phyloP scores from a whole-genome alignment of 2,113 vertebrate species.

The Erythrocebus patas region DNA sequence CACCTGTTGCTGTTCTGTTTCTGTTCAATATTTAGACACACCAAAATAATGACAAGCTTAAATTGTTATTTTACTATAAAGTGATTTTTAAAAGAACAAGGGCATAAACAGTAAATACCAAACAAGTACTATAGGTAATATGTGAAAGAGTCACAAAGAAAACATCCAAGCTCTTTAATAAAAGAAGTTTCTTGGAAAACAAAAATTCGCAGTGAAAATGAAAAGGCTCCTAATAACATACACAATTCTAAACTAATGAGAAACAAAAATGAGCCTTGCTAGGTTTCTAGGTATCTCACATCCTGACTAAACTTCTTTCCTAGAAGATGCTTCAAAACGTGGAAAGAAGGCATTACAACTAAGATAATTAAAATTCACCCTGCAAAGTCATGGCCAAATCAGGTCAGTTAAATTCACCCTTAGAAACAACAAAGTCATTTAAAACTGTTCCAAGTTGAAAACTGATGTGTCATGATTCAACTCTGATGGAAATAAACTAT shows the following conservation, averaged over 20 bases:
- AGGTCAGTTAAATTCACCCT: conserved; percentile 66
- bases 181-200: conserved; percentile 49
- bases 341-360: conserved; percentile 38
- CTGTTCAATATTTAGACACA: not conserved
- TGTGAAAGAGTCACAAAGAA: conserved; percentile 12
- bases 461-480: conserved; percentile 54
- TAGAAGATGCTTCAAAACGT: conserved; percentile 54
- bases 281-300: conserved; percentile 22
- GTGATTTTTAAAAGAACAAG: conserved; percentile 21
- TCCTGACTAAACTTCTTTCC: conserved; percentile 14
- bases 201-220: conserved; percentile 34
- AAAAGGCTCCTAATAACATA: not conserved
- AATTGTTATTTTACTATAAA: conserved; percentile 3
- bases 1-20: conserved; percentile 5
- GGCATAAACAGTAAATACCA: conserved; percentile 22
- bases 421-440: conserved; percentile 65
- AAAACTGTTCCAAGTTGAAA: conserved; percentile 53
- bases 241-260: not conserved
- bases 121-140: not conserved
- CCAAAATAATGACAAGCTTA: conserved; percentile 1
- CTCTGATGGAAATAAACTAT: conserved; percentile 59
- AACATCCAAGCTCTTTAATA: conserved; percentile 3
- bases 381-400: conserved; percentile 58
- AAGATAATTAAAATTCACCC: conserved; percentile 69
- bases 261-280: conserved; percentile 28